These are phyloP conservation scores for Porites divaricata DNA, from an alignment of 92 coral and sea anemone species.

Conservation along the genomic window DNA sequence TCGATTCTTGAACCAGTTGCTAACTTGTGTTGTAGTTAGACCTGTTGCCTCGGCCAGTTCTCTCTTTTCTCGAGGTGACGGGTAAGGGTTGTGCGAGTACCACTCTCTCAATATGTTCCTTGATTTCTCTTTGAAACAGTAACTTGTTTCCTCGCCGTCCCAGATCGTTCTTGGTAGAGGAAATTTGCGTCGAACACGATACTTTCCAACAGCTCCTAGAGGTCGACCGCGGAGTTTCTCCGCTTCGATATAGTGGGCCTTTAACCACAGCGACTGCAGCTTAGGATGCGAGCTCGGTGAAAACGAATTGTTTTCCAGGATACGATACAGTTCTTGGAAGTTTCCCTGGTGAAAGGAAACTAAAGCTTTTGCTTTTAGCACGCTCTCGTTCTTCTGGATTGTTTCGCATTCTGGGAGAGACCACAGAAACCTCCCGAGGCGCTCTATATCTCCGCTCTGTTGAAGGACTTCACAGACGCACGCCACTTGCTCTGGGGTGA, in stretches of 20 bases:
- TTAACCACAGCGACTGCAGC: constrained; percentile 98
- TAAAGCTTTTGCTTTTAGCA: constrained; percentile 95
- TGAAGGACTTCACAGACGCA: constrained; percentile 99
- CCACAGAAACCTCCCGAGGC: constrained; percentile 99
- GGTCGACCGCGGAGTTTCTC: constrained; percentile 99
- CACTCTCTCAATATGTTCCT: constrained; percentile 98
- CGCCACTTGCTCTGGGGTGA: constrained; percentile 99
- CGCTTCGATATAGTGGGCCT: constrained; percentile 99
- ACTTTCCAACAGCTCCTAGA: constrained; percentile 99
- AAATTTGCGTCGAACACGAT: constrained; percentile 99
- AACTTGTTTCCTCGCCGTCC: constrained; percentile 99
- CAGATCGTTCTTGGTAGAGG: constrained; percentile 99
- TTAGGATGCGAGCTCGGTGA: constrained; percentile 94
- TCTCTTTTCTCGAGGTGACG: constrained; percentile 99
- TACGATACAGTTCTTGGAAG: constrained; percentile 99
- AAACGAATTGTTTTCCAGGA: constrained; percentile 97
- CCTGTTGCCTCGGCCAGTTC: constrained; percentile 99
- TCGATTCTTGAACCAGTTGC: constrained; percentile 99
- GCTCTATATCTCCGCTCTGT: constrained; percentile 98
- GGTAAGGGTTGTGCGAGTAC: constrained; percentile 99
- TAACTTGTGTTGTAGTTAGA: constrained; percentile 98
- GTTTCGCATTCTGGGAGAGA: constrained; percentile 99
- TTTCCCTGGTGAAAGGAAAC: constrained; percentile 98
- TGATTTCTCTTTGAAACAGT: constrained; percentile 99
- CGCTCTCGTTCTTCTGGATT: constrained; percentile 98